Percentiles rank a stretch among this genome's conserved stretches.
phyloP scores from a whole-genome alignment of 2,113 vertebrate genomes.

The Stomatorhinus ivindoensis region DNA sequence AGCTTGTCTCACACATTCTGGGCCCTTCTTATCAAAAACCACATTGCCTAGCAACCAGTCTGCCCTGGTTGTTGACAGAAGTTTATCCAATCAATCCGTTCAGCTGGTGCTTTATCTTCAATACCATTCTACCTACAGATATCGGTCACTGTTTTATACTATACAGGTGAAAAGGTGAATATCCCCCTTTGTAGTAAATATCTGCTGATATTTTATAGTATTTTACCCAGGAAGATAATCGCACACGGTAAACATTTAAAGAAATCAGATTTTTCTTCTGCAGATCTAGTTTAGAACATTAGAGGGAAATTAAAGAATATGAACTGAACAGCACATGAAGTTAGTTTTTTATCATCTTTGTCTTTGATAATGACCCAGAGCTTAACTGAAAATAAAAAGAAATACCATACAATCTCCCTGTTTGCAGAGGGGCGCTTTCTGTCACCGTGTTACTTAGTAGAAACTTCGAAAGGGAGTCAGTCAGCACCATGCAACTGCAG shows the following conservation, averaged over 20 bases:
- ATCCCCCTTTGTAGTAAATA: neutral
- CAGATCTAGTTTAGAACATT: neutral
- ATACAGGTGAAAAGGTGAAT: neutral
- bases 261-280: neutral
- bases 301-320: neutral
- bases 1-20: neutral
- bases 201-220: neutral
- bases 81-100: constrained; percentile 16
- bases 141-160: neutral
- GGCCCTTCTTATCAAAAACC: neutral
- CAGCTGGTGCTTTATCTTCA: neutral
- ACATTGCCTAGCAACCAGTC: constrained; percentile 20
- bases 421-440: neutral
- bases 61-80: constrained; percentile 10
- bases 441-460: neutral
- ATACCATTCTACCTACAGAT: neutral
- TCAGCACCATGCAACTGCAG: neutral
- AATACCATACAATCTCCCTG: neutral
- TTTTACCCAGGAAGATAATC: neutral
- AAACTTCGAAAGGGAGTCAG: neutral
- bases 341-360: neutral
- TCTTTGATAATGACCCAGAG: neutral
- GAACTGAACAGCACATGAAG: neutral
- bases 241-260: neutral
- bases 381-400: neutral